These are phyloP conservation scores for Alviniconcha strummeri DNA, from an alignment of 2,888 invertebrate genomes.

Conservation along the genomic window DNA sequence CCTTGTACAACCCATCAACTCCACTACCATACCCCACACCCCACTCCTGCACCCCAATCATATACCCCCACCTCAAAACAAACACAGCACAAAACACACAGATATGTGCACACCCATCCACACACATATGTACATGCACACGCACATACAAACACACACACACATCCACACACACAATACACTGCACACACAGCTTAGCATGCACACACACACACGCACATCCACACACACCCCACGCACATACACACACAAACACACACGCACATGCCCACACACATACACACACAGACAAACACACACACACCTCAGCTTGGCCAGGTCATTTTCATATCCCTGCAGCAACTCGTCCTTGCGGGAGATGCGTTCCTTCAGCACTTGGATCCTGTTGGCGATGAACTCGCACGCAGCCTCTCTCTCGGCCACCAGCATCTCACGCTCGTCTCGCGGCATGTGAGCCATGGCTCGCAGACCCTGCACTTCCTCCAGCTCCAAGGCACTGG, in stretches of 20 bases:
- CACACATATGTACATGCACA: background rate
- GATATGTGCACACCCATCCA: background rate
- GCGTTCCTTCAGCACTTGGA: conserved; percentile 65
- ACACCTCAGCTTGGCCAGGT: conserved; percentile 70
- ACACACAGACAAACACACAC: background rate
- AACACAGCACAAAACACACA: background rate
- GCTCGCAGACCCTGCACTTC: conserved; percentile 66
- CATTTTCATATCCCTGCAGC: conserved; percentile 71
- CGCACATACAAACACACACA: background rate
- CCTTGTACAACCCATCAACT: too few species aligned
- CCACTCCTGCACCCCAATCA: background rate
- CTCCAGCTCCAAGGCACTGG: conserved; percentile 66
- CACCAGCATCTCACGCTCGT: conserved; percentile 66
- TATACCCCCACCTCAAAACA: background rate
- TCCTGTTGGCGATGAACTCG: conserved; percentile 61
- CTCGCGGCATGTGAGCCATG: conserved; percentile 69
- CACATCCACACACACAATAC: background rate
- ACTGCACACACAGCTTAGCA: background rate
- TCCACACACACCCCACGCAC: too few species aligned
- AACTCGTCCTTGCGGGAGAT: conserved; percentile 70
- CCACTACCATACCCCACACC: background rate
- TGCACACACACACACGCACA: background rate
- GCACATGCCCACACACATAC: background rate
- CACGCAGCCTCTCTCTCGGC: conserved; percentile 62
- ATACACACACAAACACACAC: background rate